Base-by-base conservation (phyloP, 2,113 vertebrate species). In the Myotis davidii region DNA sequence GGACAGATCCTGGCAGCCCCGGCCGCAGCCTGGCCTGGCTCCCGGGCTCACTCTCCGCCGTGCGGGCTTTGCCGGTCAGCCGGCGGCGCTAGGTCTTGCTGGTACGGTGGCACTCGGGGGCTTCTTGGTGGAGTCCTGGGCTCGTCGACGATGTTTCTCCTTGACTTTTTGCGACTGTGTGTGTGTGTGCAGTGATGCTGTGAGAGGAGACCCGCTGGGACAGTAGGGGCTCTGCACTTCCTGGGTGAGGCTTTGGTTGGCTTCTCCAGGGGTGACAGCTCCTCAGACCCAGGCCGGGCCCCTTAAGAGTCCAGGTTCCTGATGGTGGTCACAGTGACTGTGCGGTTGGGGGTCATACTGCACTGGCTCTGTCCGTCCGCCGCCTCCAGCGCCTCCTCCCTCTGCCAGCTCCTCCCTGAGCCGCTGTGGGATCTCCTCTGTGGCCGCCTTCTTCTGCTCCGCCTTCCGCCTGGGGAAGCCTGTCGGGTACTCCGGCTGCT, bases 381-480 rank as follows among this genome's bases (percentile, higher is more conserved):
- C 39, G 98, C 99, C 3, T 99, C 99, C 0, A 99, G 98, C 0
- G 99, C 99, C 50, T 99, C 99, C 42, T 98, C 98, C 96, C 97
- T 98, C 98, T 87, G 97, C 99, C 97, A 99, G 99, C 94, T 99
- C 99, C 8, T 99, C 98, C 92, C 99, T 99, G 88, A 99, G 98
- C 96, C 99, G 99, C 61, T 97, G 98, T 48, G 98, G 98, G 34
- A 99, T 99, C 97, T 99, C 99, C 39, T 98, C 98, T 94, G 99
- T 96, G 1, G 99, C 99, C 2, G 85, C 98, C 95, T 99, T 99
- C 92, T 99, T 99, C 85, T 99, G 98, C 94, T 99, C 99, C 84
- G 99, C 98, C 88, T 99, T 99, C 11, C 99, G 97, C 97, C 99
- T 99, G 95, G 99, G 99, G 98, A 99, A 99, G 34, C 99, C 99